Percentiles rank a stretch among this genome's conserved stretches.
These are phyloP conservation scores for Plagiodera versicolora DNA, from an alignment of 2,888 invertebrate species.

Conservation along the genomic window DNA sequence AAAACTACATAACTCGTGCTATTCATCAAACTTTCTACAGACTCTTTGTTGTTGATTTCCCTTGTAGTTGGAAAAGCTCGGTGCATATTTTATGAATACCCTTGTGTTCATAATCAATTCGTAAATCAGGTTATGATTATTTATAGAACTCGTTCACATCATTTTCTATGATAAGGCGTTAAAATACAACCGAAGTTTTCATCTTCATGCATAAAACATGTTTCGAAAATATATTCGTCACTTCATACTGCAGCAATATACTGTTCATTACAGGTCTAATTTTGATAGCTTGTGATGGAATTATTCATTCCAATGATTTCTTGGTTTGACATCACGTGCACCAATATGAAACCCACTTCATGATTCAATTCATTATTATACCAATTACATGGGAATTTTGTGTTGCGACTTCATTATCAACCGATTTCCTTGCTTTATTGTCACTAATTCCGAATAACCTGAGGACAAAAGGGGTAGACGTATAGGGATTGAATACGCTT, in stretches of 20 bases:
- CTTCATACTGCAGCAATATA: background rate
- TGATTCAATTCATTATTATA: no score
- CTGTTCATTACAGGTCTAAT: no score
- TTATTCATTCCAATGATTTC: no score
- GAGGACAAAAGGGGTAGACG: no score
- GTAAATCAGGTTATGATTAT: slow-evolving; percentile 16
- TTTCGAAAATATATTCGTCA: background rate
- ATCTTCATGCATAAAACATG: background rate
- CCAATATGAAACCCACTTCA: no score
- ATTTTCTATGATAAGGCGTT: slow-evolving; percentile 11
- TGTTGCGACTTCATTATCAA: no score
- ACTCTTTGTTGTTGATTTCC: slow-evolving; percentile 1
- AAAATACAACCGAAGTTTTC: background rate
- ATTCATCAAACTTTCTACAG: background rate
- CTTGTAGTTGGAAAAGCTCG: background rate
- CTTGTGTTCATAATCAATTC: slow-evolving; percentile 14
- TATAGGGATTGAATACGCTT: no score
- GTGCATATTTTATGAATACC: slow-evolving; percentile 10
- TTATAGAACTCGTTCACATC: slow-evolving; percentile 16
- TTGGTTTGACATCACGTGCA: no score
- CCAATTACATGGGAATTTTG: no score
- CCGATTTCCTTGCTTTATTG: no score
- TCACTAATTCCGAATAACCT: no score
- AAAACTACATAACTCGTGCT: background rate
- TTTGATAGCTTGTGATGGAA: no score